These are phyloP conservation scores for Myathropa florea DNA, from an alignment of 2,888 invertebrate species.

Conservation along the genomic window DNA sequence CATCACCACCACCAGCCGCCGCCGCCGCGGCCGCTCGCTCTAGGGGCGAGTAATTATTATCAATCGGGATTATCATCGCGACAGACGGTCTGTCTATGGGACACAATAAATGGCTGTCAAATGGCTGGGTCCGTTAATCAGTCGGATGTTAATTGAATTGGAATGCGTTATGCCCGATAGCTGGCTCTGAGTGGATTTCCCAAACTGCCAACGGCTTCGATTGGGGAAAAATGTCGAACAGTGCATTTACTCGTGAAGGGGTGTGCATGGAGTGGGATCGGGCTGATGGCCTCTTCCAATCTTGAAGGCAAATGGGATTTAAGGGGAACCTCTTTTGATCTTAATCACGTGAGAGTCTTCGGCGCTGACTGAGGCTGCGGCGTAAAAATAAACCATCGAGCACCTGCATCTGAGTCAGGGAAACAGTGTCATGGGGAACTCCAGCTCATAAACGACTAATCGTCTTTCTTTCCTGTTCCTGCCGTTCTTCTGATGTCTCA, in stretches of 20 bases:
- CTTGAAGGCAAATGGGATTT: not conserved
- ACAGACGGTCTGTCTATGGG: conserved; percentile 44
- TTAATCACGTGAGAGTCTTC: too few relatives aligned
- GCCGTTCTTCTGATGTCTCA: too few relatives aligned
- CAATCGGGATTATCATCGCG: conserved; percentile 54
- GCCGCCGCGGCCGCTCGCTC: not conserved
- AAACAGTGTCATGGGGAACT: too few relatives aligned
- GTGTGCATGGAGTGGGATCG: not conserved
- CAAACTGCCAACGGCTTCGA: not conserved
- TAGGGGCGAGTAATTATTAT: conserved; percentile 30
- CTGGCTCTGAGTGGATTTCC: not conserved
- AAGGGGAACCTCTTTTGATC: not conserved
- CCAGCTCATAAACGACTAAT: too few relatives aligned
- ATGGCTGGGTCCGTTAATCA: conserved; percentile 45
- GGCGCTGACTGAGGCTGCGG: not conserved
- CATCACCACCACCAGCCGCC: not conserved
- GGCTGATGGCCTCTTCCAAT: not conserved
- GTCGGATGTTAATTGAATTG: conserved; percentile 55
- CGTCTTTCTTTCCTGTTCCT: too few relatives aligned
- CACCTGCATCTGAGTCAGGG: not conserved
- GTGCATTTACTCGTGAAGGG: not conserved
- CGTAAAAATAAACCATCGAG: not conserved
- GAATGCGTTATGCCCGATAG: conserved; percentile 11
- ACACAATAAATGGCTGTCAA: conserved; percentile 39
- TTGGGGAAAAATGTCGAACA: not conserved